Base-by-base conservation (phyloP, 1,140 invertebrate genomes). In the Drosophila chauvacae region DNA sequence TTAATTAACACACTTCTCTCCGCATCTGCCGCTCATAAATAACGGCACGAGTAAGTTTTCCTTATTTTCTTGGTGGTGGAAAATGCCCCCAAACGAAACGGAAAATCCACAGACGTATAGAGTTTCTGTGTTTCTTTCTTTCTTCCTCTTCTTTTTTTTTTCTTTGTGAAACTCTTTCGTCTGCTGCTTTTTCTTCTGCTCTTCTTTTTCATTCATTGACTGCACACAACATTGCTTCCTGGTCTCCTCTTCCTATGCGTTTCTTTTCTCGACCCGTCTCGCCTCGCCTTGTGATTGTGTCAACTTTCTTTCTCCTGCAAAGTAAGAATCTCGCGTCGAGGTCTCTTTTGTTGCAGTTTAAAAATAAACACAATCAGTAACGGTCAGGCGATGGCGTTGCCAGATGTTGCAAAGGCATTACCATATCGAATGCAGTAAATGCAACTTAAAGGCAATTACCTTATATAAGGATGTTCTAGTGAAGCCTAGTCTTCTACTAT, bases 1-100 rank as follows among this genome's bases (percentile, higher is more conserved):
- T 86, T 82, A 74, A 86, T 82, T 87, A 86, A 82, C 83, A 86
- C 83, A 86, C 79, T 87, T 87, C 77, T 65, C 70, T 60, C 47
- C 35, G 13, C 23, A 42, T 39, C 50, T 60, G 74, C 23, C 47
- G 44, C 83, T 76, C 71, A 76, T 86, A 82, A 87, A 80, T 86
- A 86, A 86, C 79, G 83, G 77, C 79, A 76, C 64, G 79, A 56
- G 35, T 56, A 56, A 39, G 53, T 75, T 86, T 82, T 68, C 63
- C 80, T 81, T 61, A 73, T 81, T 82, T 81, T 82, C 79, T 68
- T n/a, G 20, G 14, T 56, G 39, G 50, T 73, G 51, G 48, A 56
- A 80, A 78, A 60, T 56, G 59, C 30, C 69, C 56, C 45, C 53
- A 57, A 81, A 80, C 78, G 81, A 87, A 86, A 86, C 68, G 85